Evolutionary conservation across 2,888 invertebrate genomes (phyloP), one percentile per base, ranked within the genome.

Genomic region (Tupiocoris notatus): DNA sequence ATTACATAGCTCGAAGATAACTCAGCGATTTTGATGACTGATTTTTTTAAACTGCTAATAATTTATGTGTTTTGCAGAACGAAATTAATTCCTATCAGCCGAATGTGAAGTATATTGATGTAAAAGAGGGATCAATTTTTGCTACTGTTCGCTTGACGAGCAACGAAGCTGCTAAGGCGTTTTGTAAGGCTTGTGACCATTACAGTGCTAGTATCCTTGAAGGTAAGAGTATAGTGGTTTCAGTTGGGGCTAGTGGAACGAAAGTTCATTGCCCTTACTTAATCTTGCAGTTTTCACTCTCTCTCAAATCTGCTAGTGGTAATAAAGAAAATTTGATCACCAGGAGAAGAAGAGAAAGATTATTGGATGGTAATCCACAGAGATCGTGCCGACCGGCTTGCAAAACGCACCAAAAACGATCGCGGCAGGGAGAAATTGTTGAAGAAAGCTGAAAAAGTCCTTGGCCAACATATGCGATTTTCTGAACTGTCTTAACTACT

Each of bases 321-420:
- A n/a, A n/a, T n/a, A n/a, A n/a, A n/a, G n/a, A n/a, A n/a, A n/a
- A n/a, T n/a, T n/a, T n/a, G n/a, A n/a, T n/a, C 12, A 39, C 58
- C 71, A 81, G 80, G 80, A 9, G 86, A 89, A 0, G 91, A 91
- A 78, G 95, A 95, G 83, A 85, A 86, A 56, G 84, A 85, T 21
- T 96, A 96, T 84, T 96, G 95, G 95, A 84, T 89, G 18, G 92
- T 92, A 82, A 91, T 95, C 57, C 86, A 87, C 79, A 84, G 84
- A 12, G 90, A 90, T 82, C 86, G 90, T 78, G 85, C 86, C 70
- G 84, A 85, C 2, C 89, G 89, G 82, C 39, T 73, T 12, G 83
- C 86, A 54, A 83, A 84, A 16, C 84, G 85, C 59, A 80, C 82
- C 6, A 84, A 84, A 24, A 88, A 89, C 58, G 86, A 87, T 81